A percentile compares a stretch with the other conserved stretches of the same genome.
These are phyloP conservation scores for Myotis myotis DNA, from an alignment of 2,797 vertebrate genomes.

Conservation along the genomic window DNA sequence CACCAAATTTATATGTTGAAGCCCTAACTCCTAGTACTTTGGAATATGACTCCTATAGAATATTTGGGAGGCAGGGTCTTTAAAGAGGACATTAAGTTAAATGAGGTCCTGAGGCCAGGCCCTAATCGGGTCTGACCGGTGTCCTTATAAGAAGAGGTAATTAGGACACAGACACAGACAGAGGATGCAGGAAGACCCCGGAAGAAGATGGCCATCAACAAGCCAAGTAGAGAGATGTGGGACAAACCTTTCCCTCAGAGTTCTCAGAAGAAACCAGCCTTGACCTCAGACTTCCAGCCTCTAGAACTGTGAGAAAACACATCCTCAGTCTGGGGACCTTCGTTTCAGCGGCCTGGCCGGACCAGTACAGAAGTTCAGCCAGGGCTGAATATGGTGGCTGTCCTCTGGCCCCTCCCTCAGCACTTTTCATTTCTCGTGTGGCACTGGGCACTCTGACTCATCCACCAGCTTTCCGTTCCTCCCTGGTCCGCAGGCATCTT, in stretches of 20 bases:
- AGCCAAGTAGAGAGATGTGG: not conserved
- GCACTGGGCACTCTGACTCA: not conserved
- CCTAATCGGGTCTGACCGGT: not conserved
- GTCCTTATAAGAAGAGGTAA: not conserved
- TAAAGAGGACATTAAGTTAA: not conserved
- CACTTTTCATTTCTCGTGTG: not conserved
- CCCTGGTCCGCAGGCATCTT: not conserved
- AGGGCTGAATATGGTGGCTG: not conserved
- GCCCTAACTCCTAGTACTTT: not conserved
- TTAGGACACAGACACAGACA: not conserved
- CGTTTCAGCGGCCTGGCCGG: not conserved
- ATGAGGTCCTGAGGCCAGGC: not conserved
- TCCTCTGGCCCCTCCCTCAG: too few relatives aligned
- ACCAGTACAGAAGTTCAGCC: not conserved
- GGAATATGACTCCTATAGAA: not conserved
- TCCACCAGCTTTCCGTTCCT: not conserved
- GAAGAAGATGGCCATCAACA: not conserved
- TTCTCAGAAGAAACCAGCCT: not conserved
- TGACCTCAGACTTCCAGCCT: not conserved
- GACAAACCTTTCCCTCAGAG: accelerated
- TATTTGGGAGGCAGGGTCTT: not conserved
- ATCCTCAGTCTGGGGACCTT: not conserved
- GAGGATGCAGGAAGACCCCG: not conserved
- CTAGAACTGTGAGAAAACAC: not conserved
- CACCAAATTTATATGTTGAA: not conserved